Percentiles rank a stretch among this genome's conserved stretches.
Conservation (phyloP, 2,888 invertebrate genomes). For the Drosophila trichaetosa region DNA sequence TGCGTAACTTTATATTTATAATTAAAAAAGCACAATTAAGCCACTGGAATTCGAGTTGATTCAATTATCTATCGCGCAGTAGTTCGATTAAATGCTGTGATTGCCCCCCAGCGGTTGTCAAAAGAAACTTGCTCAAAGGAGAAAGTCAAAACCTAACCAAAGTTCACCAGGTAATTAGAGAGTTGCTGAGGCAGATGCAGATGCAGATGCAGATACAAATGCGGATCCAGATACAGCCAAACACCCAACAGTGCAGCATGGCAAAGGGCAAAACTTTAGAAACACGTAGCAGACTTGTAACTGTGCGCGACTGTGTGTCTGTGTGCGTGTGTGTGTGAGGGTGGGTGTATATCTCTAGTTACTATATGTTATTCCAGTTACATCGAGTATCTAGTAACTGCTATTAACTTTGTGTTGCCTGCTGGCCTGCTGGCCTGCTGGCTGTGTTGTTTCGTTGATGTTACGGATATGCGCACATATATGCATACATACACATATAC, state of each 20-base stretch:
- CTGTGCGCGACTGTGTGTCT: background rate
- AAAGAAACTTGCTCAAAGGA: constrained; percentile 1
- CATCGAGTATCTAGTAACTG: background rate
- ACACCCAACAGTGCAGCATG: background rate
- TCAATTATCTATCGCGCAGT: constrained; percentile 10
- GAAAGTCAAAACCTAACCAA: constrained; percentile 2
- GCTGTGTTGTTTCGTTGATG: background rate
- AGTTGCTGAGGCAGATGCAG: background rate
- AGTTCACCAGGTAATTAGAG: constrained; percentile 32
- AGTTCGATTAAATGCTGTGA: constrained; percentile 7
- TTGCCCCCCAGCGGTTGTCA: background rate
- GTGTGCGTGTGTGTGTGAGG: background rate
- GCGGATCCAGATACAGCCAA: constrained; percentile 1
- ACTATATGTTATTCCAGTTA: constrained; percentile 21
- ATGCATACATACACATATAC: background rate
- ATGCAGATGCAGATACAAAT: background rate
- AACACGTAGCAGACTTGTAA: background rate
- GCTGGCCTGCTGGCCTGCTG: background rate
- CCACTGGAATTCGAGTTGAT: constrained; percentile 1
- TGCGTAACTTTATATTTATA: background rate
- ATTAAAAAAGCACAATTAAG: background rate
- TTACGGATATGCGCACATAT: background rate
- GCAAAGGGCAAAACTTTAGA: constrained; percentile 12
- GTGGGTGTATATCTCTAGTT: background rate
- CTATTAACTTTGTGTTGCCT: constrained; percentile 2